A percentile compares a stretch with the other conserved stretches of the same genome.
Conservation (phyloP, 2,113 vertebrate species). For the Prunella fulvescens region DNA sequence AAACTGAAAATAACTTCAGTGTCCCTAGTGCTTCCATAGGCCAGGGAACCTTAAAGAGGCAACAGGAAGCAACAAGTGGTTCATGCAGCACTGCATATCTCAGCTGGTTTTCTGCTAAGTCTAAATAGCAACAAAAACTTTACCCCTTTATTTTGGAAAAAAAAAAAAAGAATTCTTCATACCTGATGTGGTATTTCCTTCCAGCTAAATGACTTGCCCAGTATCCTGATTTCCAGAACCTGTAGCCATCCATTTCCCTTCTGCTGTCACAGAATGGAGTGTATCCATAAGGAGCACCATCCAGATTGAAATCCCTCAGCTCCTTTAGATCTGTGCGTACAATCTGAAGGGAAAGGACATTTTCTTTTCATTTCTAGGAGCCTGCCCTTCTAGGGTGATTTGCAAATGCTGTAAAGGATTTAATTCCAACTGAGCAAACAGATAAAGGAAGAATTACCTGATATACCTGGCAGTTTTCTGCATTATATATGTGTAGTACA, state of each 20-base stretch:
- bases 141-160: neutral
- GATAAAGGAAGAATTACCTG: neutral
- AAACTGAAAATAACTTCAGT: neutral
- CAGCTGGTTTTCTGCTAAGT: neutral
- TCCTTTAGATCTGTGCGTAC: constrained; percentile 96
- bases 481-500: neutral
- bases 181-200: constrained; percentile 98
- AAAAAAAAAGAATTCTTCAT: neutral
- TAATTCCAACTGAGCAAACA: neutral
- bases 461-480: neutral
- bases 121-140: neutral
- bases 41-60: neutral
- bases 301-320: constrained; percentile 89
- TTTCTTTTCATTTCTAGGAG: neutral
- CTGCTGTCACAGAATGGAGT: constrained; percentile 97
- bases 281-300: constrained; percentile 96
- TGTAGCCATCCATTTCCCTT: constrained; percentile 95
- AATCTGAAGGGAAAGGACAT: constrained; percentile 75
- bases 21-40: neutral
- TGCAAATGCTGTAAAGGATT: neutral
- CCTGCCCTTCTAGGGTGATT: neutral
- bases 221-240: constrained; percentile 98
- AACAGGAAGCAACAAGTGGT: neutral
- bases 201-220: constrained; percentile 97
- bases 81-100: neutral